phyloP scores from a whole-genome alignment of 2,797 vertebrate genomes.

The Poeciliopsis turneri region DNA sequence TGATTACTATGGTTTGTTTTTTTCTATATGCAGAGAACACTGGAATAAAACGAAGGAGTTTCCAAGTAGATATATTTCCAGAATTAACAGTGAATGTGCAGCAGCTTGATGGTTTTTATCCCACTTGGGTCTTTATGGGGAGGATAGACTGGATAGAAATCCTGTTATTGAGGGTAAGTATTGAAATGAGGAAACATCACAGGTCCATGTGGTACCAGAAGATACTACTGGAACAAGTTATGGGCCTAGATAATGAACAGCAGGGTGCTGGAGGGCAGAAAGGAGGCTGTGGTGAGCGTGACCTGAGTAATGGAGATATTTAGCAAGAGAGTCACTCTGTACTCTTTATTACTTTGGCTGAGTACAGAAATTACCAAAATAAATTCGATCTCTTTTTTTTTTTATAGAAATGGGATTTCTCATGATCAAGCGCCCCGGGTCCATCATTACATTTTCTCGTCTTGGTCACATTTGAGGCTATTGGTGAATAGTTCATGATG shows the following conservation, averaged over 20 bases:
- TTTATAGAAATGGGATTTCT: neutral
- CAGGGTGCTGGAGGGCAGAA: neutral
- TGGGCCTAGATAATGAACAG: neutral
- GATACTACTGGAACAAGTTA: neutral
- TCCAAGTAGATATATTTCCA: neutral
- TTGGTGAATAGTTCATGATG: too few species aligned
- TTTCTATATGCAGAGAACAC: neutral
- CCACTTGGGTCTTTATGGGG: neutral
- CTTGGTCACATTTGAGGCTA: too few species aligned
- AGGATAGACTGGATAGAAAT: neutral
- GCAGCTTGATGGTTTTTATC: neutral
- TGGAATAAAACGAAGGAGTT: neutral
- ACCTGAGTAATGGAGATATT: neutral
- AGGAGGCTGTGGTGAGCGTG: neutral
- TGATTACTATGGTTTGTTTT: neutral
- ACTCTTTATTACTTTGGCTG: too few species aligned
- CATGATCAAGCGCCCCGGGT: too few species aligned
- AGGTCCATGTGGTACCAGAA: neutral
- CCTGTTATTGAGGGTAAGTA: neutral
- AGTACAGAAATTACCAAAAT: neutral
- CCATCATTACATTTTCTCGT: too few species aligned
- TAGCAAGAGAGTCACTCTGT: neutral
- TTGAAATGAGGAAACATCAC: neutral
- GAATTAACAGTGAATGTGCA: neutral
- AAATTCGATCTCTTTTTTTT: neutral